Evolutionary conservation across 2,113 vertebrate genomes (phyloP), one percentile per base, ranked within the genome.

Genomic region (Anguilla rostrata): DNA sequence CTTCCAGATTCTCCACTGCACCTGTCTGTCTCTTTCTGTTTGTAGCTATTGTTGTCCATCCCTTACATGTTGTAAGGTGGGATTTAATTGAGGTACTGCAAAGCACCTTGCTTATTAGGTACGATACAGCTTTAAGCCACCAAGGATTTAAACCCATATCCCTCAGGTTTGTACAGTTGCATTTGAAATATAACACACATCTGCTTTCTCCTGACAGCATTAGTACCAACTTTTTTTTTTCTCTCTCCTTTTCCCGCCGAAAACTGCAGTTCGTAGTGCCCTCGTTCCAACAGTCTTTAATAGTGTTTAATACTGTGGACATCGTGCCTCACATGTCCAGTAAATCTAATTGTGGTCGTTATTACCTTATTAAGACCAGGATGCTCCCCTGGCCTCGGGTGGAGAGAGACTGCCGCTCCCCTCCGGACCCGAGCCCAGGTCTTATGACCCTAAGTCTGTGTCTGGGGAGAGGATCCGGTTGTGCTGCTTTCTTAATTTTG

Each of bases 321-420:
- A 93, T 93, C 87, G 88, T 86, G 93, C 93, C 89, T 94, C 92
- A 87, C 83, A 94, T 95, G 92, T 92, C 90, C 92, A 81, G 85
- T 90, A 85, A 94, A 95, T 95, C 90, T 20, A 91, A 94, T 95
- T 92, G 80, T 87, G 87, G 39, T 49, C 29, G 80, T 92, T 34
- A 29, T 94, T 93, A 91, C 60, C 79, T 94, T 22, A 83, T 93
- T 94, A 91, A 85, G 78, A 41, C 83, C 83, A 84, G 89, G 49
- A 60, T 82, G 43, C 79, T 83, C 20, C 71, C 46, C 26, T 85
- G 40, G 82, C 82, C 11, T 18, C 49, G 41, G 84, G 22, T n/a
- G 63, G 46, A 7, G 7, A 22, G 57, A 1, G 85, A 20, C 40
- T 34, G 7, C 34, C 71, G 12, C 71, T 66, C 60, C 20, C 60